Conservation (phyloP, 23 tunicate genomes). For the Diplosoma virens region DNA sequence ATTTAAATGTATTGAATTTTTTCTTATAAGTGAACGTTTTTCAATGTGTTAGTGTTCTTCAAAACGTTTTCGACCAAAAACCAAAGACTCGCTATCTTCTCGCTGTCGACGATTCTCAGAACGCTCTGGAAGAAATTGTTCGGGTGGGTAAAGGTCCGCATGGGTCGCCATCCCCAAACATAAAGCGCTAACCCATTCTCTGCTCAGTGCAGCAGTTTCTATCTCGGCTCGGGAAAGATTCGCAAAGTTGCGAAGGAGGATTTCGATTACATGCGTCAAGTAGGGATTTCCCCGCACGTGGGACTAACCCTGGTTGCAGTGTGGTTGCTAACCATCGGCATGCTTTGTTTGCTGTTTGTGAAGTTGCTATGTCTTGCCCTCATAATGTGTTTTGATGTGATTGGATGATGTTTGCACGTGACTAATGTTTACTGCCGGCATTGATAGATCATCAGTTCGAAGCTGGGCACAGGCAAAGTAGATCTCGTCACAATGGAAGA, state of each 20-base stretch:
- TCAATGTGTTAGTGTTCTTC: constrained; percentile 84
- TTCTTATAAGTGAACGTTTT: too few relatives aligned
- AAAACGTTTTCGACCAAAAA: constrained; percentile 64
- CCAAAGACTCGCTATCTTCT: constrained; percentile 88
- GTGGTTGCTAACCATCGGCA: neutral
- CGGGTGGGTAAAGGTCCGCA: constrained; percentile 38
- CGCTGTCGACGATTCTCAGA: constrained; percentile 96
- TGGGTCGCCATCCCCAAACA: too few relatives aligned
- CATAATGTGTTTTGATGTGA: too few relatives aligned
- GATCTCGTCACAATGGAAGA: constrained; percentile 76
- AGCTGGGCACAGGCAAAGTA: constrained; percentile 67
- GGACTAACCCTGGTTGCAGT: too few relatives aligned
- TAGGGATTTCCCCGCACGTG: constrained; percentile 21
- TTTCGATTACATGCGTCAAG: constrained; percentile 95
- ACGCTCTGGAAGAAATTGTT: constrained; percentile 83
- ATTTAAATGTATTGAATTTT: too few relatives aligned
- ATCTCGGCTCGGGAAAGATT: constrained; percentile 85
- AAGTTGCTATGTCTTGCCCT: too few relatives aligned
- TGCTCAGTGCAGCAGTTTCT: constrained; percentile 88
- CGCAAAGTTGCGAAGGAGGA: constrained; percentile 91
- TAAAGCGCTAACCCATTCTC: neutral
- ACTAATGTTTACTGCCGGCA: too few relatives aligned
- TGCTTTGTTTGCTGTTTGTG: too few relatives aligned
- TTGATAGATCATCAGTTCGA: constrained; percentile 72
- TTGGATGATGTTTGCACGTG: too few relatives aligned